Base-by-base conservation (phyloP, 2,888 invertebrate genomes). In the Leistus spinibarbis region DNA sequence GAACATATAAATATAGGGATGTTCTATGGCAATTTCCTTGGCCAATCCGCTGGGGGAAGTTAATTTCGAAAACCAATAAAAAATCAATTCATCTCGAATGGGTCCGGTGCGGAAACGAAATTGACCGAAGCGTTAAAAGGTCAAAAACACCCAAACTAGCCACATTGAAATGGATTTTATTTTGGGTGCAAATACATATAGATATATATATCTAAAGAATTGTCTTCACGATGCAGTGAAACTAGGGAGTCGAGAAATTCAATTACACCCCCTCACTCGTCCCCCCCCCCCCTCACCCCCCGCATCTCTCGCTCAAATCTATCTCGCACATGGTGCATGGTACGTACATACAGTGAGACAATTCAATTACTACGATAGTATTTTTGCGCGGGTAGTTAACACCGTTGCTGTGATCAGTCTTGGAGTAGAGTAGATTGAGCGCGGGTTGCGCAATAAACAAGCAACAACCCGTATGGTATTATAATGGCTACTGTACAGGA, bases 341-440 rank as follows among this genome's bases (percentile, higher is more conserved):
- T 84, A 80, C 80, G 83, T 83, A n/a, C n/a, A n/a, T n/a, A n/a
- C 84, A 84, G 85, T 85, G 85, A 85, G 86, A 86, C 86, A 85
- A 86, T 86, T 86, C 86, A 85, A 86, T 86, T 86, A 86, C 84
- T 80, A 81, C 68, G 77, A 83, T 81, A 84, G 82, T 84, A 84
- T 83, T 84, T 84, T 76, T 62, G 83, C 83, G 83, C 80, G 82
- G 83, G 82, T 83, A 82, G 83, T 84, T 83, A 82, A 68, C 17
- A 16, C 27, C 22, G 17, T 19, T 53, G 66, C 17, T 66, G 53
- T 66, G 54, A 66, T 57, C 57, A 60, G 60, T 27, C 27, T 20
- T n/a, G 27, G 40, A 27, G 54, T 56, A 27, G 17, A 69, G 40
- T 19, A 27, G 60, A 60, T 57, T 69, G 68, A 24, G 24, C 40